Percentiles rank a stretch among this genome's conserved stretches.
Conservation (phyloP, 2,797 vertebrate genomes). For the Characodon lateralis region DNA sequence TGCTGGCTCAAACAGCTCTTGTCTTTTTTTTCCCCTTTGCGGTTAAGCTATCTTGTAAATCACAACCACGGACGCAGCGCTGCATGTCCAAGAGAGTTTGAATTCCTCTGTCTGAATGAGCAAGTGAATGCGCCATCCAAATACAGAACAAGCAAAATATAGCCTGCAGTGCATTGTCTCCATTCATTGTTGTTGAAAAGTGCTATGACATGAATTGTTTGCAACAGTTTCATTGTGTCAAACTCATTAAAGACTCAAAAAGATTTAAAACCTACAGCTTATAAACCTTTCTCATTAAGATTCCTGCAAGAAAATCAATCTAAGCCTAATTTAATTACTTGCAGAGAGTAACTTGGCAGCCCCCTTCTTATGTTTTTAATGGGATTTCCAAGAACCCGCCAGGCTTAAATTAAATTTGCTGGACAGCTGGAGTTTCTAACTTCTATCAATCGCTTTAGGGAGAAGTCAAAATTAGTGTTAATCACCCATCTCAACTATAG, state of each 20-base stretch:
- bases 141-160: slow-evolving; percentile 21
- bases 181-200: slow-evolving; percentile 1
- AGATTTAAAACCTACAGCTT: not conserved
- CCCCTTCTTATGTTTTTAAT: not conserved
- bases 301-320: not conserved
- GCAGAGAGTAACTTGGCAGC: not conserved
- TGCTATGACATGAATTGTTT: not conserved
- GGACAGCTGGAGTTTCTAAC: not conserved
- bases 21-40: slow-evolving; percentile 51
- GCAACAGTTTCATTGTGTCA: not conserved
- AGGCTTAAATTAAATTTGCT: not conserved
- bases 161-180: not conserved
- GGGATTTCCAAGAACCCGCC: not conserved
- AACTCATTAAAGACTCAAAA: not conserved
- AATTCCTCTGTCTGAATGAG: slow-evolving; percentile 37
- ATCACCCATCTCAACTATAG: not conserved
- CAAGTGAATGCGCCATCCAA: slow-evolving; percentile 20
- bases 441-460: not conserved
- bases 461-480: not conserved
- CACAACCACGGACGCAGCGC: slow-evolving; percentile 42
- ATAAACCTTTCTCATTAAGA: not conserved
- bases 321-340: not conserved
- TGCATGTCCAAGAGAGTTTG: slow-evolving; percentile 30
- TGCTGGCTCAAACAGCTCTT: slow-evolving; percentile 44
- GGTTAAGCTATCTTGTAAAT: slow-evolving; percentile 60